Evolutionary conservation across 2,888 invertebrate species (phyloP).

Genomic region (Chloroclystis v-ata): DNA sequence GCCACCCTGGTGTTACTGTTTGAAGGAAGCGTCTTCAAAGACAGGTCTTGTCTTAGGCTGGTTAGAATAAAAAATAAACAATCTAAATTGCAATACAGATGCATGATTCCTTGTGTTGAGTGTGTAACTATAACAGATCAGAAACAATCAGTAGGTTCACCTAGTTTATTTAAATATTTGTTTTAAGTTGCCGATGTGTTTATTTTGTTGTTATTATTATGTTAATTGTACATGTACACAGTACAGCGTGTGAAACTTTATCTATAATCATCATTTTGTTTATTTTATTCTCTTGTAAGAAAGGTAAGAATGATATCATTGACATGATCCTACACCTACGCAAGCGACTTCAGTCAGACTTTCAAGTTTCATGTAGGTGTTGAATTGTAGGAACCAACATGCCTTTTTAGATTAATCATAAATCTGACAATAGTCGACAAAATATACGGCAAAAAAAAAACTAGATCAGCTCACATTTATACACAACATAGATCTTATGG

Average conservation of each 20-base stretch:
- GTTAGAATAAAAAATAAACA: constrained; percentile 64
- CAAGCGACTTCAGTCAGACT: constrained; percentile 16
- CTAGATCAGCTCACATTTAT: background rate
- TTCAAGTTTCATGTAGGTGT: constrained; percentile 9
- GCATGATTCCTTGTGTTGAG: constrained; percentile 37
- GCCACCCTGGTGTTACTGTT: constrained; percentile 38
- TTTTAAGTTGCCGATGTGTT: too few relatives aligned
- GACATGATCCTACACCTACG: constrained; percentile 30
- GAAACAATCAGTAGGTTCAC: constrained; percentile 42
- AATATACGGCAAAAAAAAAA: constrained; percentile 11
- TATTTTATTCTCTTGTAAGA: constrained; percentile 6
- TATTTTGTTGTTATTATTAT: too few relatives aligned
- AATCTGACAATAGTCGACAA: constrained; percentile 21
- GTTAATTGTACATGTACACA: too few relatives aligned
- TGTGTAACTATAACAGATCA: constrained; percentile 37
- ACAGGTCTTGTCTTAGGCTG: constrained; percentile 41
- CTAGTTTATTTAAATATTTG: background rate
- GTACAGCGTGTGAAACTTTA: too few relatives aligned
- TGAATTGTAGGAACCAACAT: constrained; percentile 21
- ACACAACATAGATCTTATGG: too few relatives aligned
- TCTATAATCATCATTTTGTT: too few relatives aligned
- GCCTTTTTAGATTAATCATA: constrained; percentile 22
- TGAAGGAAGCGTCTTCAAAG: constrained; percentile 6
- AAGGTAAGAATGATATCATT: constrained; percentile 35
- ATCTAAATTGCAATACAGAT: constrained; percentile 58